A percentile compares a stretch with the other conserved stretches of the same genome.
Evolutionary conservation across 2,113 vertebrate species (phyloP).

Genomic region (Gorilla gorilla): DNA sequence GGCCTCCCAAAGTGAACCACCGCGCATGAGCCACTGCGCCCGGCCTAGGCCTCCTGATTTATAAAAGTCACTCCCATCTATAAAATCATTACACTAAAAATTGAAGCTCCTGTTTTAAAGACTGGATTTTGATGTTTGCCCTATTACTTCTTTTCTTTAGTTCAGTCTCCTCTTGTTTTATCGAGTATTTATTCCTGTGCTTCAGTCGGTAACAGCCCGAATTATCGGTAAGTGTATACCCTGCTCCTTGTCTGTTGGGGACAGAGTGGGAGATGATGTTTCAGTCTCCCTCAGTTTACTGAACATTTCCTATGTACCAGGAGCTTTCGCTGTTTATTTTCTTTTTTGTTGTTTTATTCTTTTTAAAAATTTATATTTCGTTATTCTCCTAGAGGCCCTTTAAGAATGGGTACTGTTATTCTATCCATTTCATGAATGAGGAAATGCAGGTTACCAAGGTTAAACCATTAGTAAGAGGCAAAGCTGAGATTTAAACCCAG

Average conservation of each 20-base stretch:
- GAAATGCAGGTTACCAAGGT: not conserved
- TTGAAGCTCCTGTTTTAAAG: conserved; percentile 23
- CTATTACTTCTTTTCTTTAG: conserved; percentile 79
- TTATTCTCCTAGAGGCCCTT: not conserved
- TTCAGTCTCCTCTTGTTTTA: conserved; percentile 98
- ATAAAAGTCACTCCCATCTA: not conserved
- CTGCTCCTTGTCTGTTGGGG: not conserved
- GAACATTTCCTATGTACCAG: not conserved
- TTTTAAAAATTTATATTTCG: no score
- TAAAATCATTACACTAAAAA: conserved; percentile 4
- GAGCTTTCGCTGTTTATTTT: not conserved
- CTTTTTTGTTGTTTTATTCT: no score
- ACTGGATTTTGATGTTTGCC: conserved; percentile 32
- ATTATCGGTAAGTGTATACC: conserved; percentile 91
- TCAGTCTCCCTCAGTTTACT: not conserved
- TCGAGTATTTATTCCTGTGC: conserved; percentile 95
- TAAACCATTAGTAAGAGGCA: not conserved
- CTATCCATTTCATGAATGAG: not conserved
- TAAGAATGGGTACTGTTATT: not conserved
- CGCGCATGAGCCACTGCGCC: no score
- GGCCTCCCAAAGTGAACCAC: no score
- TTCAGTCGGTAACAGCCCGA: conserved; percentile 94
- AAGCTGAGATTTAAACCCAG: not conserved
- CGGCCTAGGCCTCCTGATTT: not conserved
- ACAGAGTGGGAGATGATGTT: not conserved